These are phyloP conservation scores for Chrysomela aeneicollis DNA, from an alignment of 2,888 invertebrate genomes.

Conservation along the genomic window DNA sequence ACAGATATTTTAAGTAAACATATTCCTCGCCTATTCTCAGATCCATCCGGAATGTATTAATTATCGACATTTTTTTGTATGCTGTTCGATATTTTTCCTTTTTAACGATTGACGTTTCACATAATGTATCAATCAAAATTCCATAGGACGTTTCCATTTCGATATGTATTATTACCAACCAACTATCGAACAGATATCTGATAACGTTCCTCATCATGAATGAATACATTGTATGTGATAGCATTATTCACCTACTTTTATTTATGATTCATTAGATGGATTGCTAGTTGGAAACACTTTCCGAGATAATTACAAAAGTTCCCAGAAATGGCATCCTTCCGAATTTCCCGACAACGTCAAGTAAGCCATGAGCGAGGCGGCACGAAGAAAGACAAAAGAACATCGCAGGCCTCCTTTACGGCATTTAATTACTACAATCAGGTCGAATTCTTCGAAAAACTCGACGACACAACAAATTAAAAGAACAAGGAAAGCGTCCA, in stretches of 20 bases:
- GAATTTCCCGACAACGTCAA: slow-evolving; percentile 13
- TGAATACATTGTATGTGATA: too few species aligned
- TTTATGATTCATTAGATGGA: background rate
- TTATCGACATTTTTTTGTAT: too few species aligned
- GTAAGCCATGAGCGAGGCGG: slow-evolving; percentile 17
- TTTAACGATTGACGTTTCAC: too few species aligned
- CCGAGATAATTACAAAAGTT: background rate
- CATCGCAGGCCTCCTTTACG: slow-evolving; percentile 23
- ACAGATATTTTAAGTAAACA: too few species aligned
- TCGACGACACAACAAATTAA: slow-evolving; percentile 38
- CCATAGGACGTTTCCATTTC: too few species aligned
- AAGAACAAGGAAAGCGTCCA: slow-evolving; percentile 30
- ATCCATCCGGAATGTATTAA: too few species aligned
- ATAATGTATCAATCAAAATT: too few species aligned
- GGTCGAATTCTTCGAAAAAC: slow-evolving; percentile 40
- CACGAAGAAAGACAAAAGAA: slow-evolving; percentile 18
- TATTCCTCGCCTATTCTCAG: too few species aligned
- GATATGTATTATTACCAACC: too few species aligned
- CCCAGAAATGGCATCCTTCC: background rate
- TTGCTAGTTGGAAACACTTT: background rate
- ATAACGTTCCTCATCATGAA: too few species aligned
- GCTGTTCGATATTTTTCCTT: too few species aligned
- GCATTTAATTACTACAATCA: slow-evolving; percentile 44
- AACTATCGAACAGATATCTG: too few species aligned
- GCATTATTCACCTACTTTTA: background rate